Conservation (phyloP, 30 jellyfish, hydroid and myxozoan genomes). For the Aurelia sp. region DNA sequence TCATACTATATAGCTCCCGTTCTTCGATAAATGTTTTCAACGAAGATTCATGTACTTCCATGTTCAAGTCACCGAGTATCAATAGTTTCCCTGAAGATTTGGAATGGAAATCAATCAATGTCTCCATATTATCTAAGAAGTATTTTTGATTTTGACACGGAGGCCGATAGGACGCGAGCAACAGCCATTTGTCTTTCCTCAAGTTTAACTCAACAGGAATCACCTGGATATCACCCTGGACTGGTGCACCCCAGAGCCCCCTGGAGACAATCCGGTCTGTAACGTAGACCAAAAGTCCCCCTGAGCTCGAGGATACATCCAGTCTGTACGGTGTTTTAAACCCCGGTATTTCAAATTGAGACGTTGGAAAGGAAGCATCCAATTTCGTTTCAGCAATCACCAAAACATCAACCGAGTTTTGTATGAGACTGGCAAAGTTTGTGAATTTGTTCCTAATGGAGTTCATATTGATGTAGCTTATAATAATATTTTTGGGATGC, state of each 20-base stretch:
- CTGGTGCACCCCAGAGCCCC: slow-evolving; percentile 7
- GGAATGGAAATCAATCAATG: slow-evolving; percentile 1
- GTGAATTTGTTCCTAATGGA: slow-evolving; percentile 22
- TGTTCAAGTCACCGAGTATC: slow-evolving; percentile 36
- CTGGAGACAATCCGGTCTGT: slow-evolving; percentile 17
- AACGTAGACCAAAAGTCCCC: slow-evolving; percentile 17
- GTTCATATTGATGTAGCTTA: slow-evolving; percentile 34
- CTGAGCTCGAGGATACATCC: too few relatives aligned
- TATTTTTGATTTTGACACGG: slow-evolving; percentile 20
- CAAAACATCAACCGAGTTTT: slow-evolving; percentile 15
- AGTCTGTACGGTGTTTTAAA: too few relatives aligned
- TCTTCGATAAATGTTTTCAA: neutral
- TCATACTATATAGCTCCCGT: neutral
- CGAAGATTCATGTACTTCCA: slow-evolving; percentile 7
- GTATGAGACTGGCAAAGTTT: slow-evolving; percentile 26
- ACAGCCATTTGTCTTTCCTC: slow-evolving; percentile 14
- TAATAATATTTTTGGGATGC: slow-evolving; percentile 22
- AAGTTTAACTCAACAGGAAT: slow-evolving; percentile 17
- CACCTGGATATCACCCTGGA: slow-evolving; percentile 10
- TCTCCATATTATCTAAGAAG: slow-evolving; percentile 7
- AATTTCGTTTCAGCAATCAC: slow-evolving; percentile 39
- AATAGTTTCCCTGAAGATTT: slow-evolving; percentile 9
- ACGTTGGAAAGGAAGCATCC: slow-evolving; percentile 22
- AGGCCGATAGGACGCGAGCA: slow-evolving; percentile 16
- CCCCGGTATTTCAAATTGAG: slow-evolving; percentile 18